Evolutionary conservation across 2,888 invertebrate species (phyloP).

Genomic region (Alcis repandata): DNA sequence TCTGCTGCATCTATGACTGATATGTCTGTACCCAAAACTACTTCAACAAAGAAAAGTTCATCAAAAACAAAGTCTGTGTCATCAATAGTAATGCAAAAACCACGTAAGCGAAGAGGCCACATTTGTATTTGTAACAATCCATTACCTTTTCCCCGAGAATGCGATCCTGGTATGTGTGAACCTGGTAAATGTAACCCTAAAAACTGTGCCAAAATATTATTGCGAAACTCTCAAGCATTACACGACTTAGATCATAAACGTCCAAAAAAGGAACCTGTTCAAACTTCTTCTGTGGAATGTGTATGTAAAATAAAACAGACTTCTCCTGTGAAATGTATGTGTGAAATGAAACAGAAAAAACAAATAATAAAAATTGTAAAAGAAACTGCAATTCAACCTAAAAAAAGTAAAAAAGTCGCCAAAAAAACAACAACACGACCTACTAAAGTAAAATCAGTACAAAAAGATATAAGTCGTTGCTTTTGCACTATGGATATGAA

Average conservation of each 20-base stretch:
- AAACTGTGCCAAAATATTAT: conserved; percentile 27
- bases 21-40: conserved; percentile 22
- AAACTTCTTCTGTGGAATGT: background rate
- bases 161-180: conserved; percentile 33
- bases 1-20: conserved; percentile 23
- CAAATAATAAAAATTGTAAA: background rate
- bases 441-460: conserved; percentile 3
- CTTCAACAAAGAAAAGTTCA: conserved; percentile 21
- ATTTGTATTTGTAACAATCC: background rate
- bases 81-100: background rate
- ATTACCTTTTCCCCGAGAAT: conserved; percentile 43
- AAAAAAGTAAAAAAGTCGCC: background rate
- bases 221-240: conserved; percentile 18
- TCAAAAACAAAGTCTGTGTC: conserved; percentile 12
- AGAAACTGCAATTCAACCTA: conserved; percentile 4
- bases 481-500: conserved; percentile 16
- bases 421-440: conserved; percentile 2
- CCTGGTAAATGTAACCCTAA: conserved; percentile 17
- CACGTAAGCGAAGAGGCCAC: background rate
- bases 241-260: conserved; percentile 26
- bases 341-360: background rate
- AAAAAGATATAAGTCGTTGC: conserved; percentile 5
- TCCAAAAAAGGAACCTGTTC: background rate
- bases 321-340: conserved; percentile 1
- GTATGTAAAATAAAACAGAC: background rate